A percentile compares a stretch with the other conserved stretches of the same genome.
phyloP scores from a whole-genome alignment of 2,113 vertebrate species.

The Lepisosteus oculatus region DNA sequence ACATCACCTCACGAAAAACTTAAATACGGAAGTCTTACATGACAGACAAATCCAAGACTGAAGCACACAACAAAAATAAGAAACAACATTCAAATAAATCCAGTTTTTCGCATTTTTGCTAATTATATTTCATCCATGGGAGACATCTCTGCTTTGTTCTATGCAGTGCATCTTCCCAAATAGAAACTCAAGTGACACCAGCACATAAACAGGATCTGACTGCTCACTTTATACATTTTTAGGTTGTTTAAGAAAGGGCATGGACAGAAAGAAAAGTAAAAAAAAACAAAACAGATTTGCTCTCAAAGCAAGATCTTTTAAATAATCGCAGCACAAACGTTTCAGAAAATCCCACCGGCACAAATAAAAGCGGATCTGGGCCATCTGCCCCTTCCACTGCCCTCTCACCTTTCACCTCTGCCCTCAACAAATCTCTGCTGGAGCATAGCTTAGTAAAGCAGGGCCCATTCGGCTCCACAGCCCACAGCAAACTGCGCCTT shows the following conservation, averaged over 20 bases:
- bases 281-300: not conserved
- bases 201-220: conserved; percentile 32
- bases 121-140: no score
- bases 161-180: no score
- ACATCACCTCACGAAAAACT: no score
- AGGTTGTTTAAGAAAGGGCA: no score
- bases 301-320: not conserved
- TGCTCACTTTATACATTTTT: no score
- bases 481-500: conserved; percentile 30
- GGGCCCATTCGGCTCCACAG: conserved; percentile 37
- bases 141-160: no score
- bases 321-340: conserved; percentile 17
- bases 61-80: no score
- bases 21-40: no score
- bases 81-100: no score
- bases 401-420: conserved; percentile 57
- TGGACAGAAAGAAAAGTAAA: no score
- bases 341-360: conserved; percentile 22
- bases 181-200: conserved; percentile 10
- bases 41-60: no score
- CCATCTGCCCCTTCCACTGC: conserved; percentile 63
- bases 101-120: no score
- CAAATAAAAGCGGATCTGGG: conserved; percentile 38
- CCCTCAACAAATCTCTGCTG: conserved; percentile 59
- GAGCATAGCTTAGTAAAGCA: conserved; percentile 35